These are phyloP conservation scores for Leptinotarsa tumamoca DNA, from an alignment of 2,888 invertebrate species.

Conservation along the genomic window DNA sequence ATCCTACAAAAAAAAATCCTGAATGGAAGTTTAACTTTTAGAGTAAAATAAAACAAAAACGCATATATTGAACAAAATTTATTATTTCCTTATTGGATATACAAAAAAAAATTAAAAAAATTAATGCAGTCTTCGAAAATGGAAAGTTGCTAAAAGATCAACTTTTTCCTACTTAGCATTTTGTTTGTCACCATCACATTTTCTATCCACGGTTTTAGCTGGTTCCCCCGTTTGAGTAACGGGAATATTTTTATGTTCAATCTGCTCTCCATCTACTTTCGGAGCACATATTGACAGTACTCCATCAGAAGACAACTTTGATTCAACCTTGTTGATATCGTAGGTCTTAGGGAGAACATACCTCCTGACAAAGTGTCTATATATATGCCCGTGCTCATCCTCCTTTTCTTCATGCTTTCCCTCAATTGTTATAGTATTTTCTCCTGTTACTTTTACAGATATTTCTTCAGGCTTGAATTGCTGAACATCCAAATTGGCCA, in stretches of 20 bases:
- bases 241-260: constrained; percentile 40
- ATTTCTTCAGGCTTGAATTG: constrained; percentile 85
- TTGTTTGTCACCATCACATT: constrained; percentile 25
- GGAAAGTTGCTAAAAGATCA: background rate
- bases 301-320: constrained; percentile 83
- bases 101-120: background rate
- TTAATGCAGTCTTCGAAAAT: constrained; percentile 16
- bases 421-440: constrained; percentile 71
- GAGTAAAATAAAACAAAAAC: too few species aligned
- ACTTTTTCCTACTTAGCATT: constrained; percentile 10
- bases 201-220: constrained; percentile 27
- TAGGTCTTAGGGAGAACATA: constrained; percentile 81
- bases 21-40: too few species aligned
- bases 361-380: constrained; percentile 79
- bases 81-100: constrained; percentile 1
- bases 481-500: constrained; percentile 80
- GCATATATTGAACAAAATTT: background rate
- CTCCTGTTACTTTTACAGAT: constrained; percentile 75
- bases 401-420: constrained; percentile 43
- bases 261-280: constrained; percentile 45
- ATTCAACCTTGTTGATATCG: constrained; percentile 78
- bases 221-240: constrained; percentile 40
- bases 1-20: too few species aligned
- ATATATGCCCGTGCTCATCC: constrained; percentile 40
- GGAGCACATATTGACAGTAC: constrained; percentile 78